A percentile compares a stretch with the other conserved stretches of the same genome.
These are phyloP conservation scores for Todiramphus chloris DNA, from an alignment of 2,113 vertebrate genomes.

Conservation along the genomic window DNA sequence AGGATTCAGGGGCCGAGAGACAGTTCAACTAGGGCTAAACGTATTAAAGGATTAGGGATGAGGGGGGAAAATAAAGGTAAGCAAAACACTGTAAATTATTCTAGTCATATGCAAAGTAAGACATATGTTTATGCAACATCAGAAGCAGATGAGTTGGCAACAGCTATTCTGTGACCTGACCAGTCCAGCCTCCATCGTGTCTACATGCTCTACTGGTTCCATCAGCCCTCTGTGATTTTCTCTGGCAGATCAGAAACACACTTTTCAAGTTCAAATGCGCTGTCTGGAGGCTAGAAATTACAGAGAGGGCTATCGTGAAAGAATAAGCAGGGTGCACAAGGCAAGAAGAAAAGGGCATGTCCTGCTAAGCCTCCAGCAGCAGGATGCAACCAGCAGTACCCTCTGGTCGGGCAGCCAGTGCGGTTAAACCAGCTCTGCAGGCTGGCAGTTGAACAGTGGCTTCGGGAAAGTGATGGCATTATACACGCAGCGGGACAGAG, in stretches of 20 bases:
- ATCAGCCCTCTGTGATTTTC: not conserved
- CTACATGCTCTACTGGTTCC: not conserved
- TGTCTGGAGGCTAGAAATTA: not conserved
- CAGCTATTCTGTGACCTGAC: not conserved
- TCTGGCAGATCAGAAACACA: not conserved
- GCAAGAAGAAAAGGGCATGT: not conserved
- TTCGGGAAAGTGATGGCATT: not conserved
- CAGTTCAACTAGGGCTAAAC: constrained; percentile 41
- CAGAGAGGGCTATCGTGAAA: not conserved
- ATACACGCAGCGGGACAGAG: not conserved
- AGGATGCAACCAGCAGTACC: not conserved
- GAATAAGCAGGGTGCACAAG: not conserved
- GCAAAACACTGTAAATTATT: constrained; percentile 27
- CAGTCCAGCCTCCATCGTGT: not conserved
- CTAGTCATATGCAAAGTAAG: not conserved
- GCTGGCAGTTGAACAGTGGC: not conserved
- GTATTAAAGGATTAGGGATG: constrained; percentile 23
- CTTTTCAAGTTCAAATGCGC: not conserved
- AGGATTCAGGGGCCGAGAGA: not conserved
- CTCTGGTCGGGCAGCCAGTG: not conserved
- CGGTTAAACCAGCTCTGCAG: not conserved
- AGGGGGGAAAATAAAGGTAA: not conserved
- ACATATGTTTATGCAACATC: not conserved
- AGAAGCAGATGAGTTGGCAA: constrained; percentile 13
- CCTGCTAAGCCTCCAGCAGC: not conserved